These are phyloP conservation scores for Cossypha polioptera DNA, from an alignment of 2,797 vertebrate species.

Conservation along the genomic window DNA sequence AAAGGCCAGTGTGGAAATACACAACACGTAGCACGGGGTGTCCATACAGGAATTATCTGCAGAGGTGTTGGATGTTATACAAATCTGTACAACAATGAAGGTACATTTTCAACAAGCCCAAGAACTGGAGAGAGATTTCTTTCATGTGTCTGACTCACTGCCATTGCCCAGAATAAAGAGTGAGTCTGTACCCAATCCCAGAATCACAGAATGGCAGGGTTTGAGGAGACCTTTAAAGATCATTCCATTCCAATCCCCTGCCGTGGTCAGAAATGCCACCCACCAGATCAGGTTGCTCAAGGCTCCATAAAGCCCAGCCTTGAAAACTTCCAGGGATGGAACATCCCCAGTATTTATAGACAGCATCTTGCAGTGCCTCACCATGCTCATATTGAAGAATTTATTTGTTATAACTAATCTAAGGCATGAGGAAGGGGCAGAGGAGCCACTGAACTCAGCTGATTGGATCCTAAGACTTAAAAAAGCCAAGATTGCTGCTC, in stretches of 20 bases:
- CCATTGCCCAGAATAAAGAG: background rate
- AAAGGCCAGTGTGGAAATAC: background rate
- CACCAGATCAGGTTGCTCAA: background rate
- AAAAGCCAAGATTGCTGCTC: background rate
- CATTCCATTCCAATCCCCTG: background rate
- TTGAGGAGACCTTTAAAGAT: background rate
- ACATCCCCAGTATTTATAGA: background rate
- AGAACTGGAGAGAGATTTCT: background rate
- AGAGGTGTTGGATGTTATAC: background rate
- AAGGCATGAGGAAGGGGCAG: background rate
- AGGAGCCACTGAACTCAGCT: background rate
- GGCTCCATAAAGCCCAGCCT: background rate
- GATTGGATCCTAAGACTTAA: background rate
- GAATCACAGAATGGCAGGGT: background rate
- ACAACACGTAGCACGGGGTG: rapidly evolving
- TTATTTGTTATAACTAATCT: background rate
- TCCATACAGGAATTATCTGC: background rate
- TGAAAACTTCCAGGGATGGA: background rate
- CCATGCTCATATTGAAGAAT: background rate
- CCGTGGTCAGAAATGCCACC: background rate
- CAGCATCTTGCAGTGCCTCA: background rate
- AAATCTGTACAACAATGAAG: background rate
- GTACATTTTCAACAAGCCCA: background rate
- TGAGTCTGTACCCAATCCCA: background rate
- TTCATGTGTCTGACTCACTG: background rate